Evolutionary conservation across 2,797 vertebrate species (phyloP).

Genomic region (Lagorchestes hirsutus): DNA sequence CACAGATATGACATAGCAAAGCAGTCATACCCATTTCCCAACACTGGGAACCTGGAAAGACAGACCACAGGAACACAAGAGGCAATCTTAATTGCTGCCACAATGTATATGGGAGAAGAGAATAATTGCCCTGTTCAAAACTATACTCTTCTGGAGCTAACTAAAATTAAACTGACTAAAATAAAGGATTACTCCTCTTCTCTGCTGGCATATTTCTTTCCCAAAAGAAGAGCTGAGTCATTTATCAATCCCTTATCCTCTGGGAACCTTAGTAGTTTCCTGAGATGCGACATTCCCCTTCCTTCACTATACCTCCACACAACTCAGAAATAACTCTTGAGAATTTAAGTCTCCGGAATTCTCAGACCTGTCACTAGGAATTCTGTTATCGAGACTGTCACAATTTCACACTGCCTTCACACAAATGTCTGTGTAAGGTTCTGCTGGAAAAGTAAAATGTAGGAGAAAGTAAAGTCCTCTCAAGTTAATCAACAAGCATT

Average conservation of each 20-base stretch:
- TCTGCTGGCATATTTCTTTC: conserved; percentile 24
- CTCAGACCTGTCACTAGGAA: not conserved
- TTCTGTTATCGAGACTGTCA: not conserved
- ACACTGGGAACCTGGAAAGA: not conserved
- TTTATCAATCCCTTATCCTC: conserved; percentile 24
- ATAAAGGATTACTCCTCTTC: conserved; percentile 15
- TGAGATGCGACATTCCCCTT: conserved; percentile 27
- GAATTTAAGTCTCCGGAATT: not conserved
- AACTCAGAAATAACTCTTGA: conserved; percentile 19
- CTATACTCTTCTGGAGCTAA: conserved; percentile 46
- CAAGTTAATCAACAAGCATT: not conserved
- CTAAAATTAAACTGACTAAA: conserved; percentile 48
- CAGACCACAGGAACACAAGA: not conserved
- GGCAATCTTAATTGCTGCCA: not conserved
- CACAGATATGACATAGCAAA: not conserved
- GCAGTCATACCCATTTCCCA: not conserved
- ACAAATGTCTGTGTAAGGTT: not conserved
- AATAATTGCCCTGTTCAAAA: not conserved
- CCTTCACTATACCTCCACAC: not conserved
- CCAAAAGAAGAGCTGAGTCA: not conserved
- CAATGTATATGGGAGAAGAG: not conserved
- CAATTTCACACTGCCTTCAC: conserved; percentile 28
- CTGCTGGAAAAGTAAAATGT: conserved; percentile 40
- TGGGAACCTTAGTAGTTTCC: conserved; percentile 30
- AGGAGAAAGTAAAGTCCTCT: conserved; percentile 13